A percentile compares a stretch with the other conserved stretches of the same genome.
Evolutionary conservation across 2,888 invertebrate species (phyloP).

Genomic region (Sialis fuliginosa): DNA sequence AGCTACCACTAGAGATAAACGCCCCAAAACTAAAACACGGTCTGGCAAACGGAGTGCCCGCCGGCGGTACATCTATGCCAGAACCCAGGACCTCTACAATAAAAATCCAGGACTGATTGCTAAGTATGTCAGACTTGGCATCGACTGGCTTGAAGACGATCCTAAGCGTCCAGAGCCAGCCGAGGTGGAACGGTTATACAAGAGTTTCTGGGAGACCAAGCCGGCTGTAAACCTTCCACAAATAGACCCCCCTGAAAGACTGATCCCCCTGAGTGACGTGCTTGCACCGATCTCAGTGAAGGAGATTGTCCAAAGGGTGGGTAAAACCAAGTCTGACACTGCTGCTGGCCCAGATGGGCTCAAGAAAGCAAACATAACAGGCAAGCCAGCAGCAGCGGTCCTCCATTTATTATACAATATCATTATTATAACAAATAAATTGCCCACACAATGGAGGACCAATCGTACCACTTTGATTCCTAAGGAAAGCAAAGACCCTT

Average conservation of each 20-base stretch:
- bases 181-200: neutral
- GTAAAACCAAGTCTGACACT: too few species aligned
- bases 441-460: too few species aligned
- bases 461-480: too few species aligned
- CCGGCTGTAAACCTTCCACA: neutral
- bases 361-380: too few species aligned
- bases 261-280: neutral
- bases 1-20: neutral
- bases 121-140: neutral
- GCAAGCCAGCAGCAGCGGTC: too few species aligned
- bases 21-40: neutral
- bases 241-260: neutral
- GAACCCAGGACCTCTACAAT: neutral
- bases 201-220: neutral
- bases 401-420: too few species aligned
- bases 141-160: neutral
- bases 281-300: neutral
- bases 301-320: neutral
- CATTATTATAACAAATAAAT: too few species aligned
- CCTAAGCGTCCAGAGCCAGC: neutral
- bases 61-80: conserved; percentile 8
- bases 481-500: too few species aligned
- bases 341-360: too few species aligned
- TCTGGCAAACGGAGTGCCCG: conserved; percentile 5
- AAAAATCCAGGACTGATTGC: neutral